Conservation (phyloP, 1,140 invertebrate genomes). For the Plutomurus gul region DNA sequence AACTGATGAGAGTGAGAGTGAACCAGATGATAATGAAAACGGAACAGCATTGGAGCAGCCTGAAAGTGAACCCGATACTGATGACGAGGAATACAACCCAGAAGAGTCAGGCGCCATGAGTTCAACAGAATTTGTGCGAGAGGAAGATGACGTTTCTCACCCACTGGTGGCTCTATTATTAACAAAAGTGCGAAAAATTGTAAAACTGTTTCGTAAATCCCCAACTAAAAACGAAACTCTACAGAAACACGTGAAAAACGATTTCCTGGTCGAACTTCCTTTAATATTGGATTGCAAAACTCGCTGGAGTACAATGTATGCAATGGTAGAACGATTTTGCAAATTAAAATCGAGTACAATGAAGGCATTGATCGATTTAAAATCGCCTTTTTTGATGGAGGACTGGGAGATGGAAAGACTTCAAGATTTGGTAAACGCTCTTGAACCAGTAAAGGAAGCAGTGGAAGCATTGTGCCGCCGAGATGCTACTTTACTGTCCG, state of each 20-base stretch:
- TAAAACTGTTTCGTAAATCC: constrained; percentile 11
- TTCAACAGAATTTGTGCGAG: too few relatives aligned
- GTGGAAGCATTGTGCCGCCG: constrained; percentile 5
- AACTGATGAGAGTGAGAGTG: background rate
- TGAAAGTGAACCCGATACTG: background rate
- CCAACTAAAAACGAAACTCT: constrained; percentile 24
- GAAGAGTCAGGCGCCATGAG: background rate
- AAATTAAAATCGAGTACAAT: background rate
- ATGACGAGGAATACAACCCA: background rate
- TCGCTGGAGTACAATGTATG: constrained; percentile 9
- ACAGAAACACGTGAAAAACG: background rate
- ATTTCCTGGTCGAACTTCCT: background rate
- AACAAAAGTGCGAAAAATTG: background rate
- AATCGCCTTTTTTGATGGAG: background rate
- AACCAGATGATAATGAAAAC: too few relatives aligned
- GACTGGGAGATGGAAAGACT: background rate
- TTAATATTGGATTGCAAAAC: constrained; percentile 9
- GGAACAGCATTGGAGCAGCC: too few relatives aligned
- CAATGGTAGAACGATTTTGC: constrained; percentile 17
- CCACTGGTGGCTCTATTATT: background rate
- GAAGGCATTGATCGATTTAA: background rate
- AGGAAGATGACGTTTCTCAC: background rate
- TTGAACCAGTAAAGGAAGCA: background rate
- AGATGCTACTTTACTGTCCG: background rate
- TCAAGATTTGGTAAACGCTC: background rate